phyloP scores from a whole-genome alignment of 1,140 invertebrate species.

The Panagrolaimus sp. region DNA sequence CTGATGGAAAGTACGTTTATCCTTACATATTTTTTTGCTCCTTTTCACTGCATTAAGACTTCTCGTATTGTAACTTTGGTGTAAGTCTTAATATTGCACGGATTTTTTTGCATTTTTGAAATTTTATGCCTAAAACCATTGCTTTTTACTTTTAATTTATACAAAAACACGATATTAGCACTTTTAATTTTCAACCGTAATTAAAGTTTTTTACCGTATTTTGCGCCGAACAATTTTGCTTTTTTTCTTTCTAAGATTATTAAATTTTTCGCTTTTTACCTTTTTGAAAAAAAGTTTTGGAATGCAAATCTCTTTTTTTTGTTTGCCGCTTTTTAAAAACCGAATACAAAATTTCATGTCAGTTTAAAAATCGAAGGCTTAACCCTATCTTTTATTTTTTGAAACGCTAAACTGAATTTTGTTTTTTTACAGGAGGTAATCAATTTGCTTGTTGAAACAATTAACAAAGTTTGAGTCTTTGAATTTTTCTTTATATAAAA shows the following conservation, averaged over 20 bases:
- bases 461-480: neutral
- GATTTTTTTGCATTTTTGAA: conserved; percentile 1
- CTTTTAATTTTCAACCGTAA: too few relatives aligned
- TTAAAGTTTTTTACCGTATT: too few relatives aligned
- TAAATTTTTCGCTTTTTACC: neutral
- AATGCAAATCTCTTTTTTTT: neutral
- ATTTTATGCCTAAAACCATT: too few relatives aligned
- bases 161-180: too few relatives aligned
- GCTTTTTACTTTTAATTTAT: too few relatives aligned
- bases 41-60: conserved; percentile 16
- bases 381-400: neutral
- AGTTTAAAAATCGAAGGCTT: too few relatives aligned
- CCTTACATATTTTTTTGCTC: neutral
- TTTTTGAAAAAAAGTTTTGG: neutral
- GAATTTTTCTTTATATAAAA: neutral
- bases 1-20: conserved; percentile 69
- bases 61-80: conserved; percentile 17
- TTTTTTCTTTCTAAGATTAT: neutral
- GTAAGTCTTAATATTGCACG: conserved; percentile 7
- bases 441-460: conserved; percentile 12
- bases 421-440: conserved; percentile 28
- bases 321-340: neutral
- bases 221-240: too few relatives aligned
- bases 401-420: neutral
- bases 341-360: too few relatives aligned